Conservation (phyloP, 30 jellyfish, hydroid and myxozoan species). For the Clytia hemisphaerica region DNA sequence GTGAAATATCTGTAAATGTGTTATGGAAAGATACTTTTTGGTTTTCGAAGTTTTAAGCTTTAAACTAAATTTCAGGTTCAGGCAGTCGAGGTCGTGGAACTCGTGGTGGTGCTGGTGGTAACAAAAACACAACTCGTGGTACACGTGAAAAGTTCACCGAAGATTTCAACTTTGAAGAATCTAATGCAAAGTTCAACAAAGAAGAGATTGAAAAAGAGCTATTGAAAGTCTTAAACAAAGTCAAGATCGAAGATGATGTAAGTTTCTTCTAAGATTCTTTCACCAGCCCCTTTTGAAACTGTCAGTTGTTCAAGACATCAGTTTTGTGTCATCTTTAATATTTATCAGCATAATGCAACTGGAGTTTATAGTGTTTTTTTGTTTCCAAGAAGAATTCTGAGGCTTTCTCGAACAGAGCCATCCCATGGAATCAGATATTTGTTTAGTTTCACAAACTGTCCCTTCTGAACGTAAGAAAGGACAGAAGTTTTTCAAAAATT, state of each 20-base stretch:
- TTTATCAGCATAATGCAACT: too few species aligned
- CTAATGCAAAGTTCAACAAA: slow-evolving; percentile 92
- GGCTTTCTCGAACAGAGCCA: too few species aligned
- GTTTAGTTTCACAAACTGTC: too few species aligned
- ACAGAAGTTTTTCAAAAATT: too few species aligned
- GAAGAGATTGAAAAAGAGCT: slow-evolving; percentile 87
- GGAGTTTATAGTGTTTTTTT: too few species aligned
- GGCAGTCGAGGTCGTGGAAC: slow-evolving; percentile 15
- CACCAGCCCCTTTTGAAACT: too few species aligned
- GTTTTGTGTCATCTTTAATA: too few species aligned
- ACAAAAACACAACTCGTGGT: slow-evolving; percentile 5
- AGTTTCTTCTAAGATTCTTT: too few species aligned
- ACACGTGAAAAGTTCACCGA: slow-evolving; percentile 59
- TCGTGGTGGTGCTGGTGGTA: slow-evolving; percentile 20
- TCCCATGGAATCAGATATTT: too few species aligned
- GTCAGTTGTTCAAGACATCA: too few species aligned
- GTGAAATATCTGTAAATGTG: neutral
- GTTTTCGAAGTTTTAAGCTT: neutral
- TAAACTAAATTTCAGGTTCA: neutral
- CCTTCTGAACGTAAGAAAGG: too few species aligned
- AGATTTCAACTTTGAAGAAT: slow-evolving; percentile 89
- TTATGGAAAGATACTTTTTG: neutral
- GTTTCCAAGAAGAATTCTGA: too few species aligned
- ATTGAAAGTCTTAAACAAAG: slow-evolving; percentile 57
- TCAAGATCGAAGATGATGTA: slow-evolving; percentile 80